These are phyloP conservation scores for Osmerus mordax DNA, from an alignment of 2,113 vertebrate species.

Conservation along the genomic window DNA sequence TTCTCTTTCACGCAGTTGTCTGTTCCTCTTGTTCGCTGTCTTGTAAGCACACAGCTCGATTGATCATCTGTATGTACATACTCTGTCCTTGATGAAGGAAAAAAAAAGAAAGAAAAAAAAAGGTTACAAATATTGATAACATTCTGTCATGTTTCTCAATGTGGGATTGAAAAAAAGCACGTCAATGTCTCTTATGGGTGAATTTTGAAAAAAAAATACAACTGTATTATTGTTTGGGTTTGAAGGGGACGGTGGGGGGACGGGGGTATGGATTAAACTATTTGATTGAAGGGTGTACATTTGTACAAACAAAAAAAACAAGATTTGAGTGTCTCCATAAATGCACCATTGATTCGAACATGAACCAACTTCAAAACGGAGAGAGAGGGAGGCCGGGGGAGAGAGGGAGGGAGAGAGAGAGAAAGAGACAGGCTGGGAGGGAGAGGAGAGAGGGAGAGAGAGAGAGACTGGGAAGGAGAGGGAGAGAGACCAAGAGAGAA, in stretches of 20 bases:
- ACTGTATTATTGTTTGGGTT: slow-evolving; percentile 54
- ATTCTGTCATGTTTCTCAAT: slow-evolving; percentile 69
- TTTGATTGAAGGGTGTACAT: slow-evolving; percentile 29
- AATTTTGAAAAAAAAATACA: slow-evolving; percentile 64
- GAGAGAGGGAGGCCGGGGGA: slow-evolving; percentile 32
- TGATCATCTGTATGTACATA: slow-evolving; percentile 72
- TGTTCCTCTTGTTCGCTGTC: slow-evolving; percentile 15
- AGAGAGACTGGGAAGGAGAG: slow-evolving; percentile 20
- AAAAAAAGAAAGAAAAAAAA: slow-evolving; percentile 52
- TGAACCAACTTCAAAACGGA: slow-evolving; percentile 22
- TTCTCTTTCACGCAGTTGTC: no score
- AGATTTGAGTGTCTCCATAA: slow-evolving; percentile 26
- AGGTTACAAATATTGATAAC: slow-evolving; percentile 41
- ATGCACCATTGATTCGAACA: slow-evolving; percentile 25
- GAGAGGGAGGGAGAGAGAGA: slow-evolving; percentile 1
- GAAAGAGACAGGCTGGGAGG: slow-evolving; percentile 1
- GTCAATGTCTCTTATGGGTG: slow-evolving; percentile 72
- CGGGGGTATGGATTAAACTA: slow-evolving; percentile 13
- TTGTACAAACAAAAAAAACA: slow-evolving; percentile 40
- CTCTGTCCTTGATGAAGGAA: slow-evolving; percentile 69
- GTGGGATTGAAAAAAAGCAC: slow-evolving; percentile 71
- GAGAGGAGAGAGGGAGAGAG: slow-evolving; percentile 10
- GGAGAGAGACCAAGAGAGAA: slow-evolving; percentile 42
- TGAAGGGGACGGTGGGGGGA: slow-evolving; percentile 18
- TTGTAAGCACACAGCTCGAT: slow-evolving; percentile 44